Conservation (phyloP, 1,140 invertebrate genomes). For the Cotesia vestalis region DNA sequence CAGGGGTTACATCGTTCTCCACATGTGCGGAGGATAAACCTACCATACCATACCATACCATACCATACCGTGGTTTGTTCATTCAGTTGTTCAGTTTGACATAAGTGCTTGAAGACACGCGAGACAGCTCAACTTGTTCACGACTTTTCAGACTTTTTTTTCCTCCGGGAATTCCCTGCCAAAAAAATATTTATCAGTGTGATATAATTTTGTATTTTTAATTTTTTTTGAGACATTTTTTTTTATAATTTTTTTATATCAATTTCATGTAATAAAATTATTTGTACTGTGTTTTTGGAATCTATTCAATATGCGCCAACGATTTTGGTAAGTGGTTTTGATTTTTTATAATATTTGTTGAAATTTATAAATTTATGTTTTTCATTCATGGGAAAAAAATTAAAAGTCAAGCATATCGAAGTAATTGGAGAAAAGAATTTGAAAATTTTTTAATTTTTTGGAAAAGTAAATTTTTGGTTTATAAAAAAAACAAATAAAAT, state of each 20-base stretch:
- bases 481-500: too few species aligned
- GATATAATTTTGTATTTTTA: constrained; percentile 3
- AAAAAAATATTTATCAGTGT: neutral
- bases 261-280: neutral
- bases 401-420: too few species aligned
- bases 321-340: constrained; percentile 25
- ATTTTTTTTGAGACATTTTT: neutral
- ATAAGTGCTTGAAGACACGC: constrained; percentile 19
- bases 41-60: too few species aligned
- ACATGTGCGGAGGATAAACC: constrained; percentile 25
- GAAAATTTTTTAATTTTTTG: too few species aligned
- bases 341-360: neutral
- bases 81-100: constrained; percentile 21
- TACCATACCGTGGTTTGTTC: constrained; percentile 38
- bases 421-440: too few species aligned
- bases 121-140: constrained; percentile 4
- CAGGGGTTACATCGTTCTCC: constrained; percentile 31
- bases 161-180: too few species aligned
- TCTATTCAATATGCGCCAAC: constrained; percentile 26
- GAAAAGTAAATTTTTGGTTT: too few species aligned
- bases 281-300: neutral
- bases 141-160: too few species aligned
- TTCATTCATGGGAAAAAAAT: too few species aligned
- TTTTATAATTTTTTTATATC: neutral
- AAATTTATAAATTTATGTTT: too few species aligned